phyloP scores from a whole-genome alignment of 1,140 invertebrate genomes.

The Orussus abietinus region DNA sequence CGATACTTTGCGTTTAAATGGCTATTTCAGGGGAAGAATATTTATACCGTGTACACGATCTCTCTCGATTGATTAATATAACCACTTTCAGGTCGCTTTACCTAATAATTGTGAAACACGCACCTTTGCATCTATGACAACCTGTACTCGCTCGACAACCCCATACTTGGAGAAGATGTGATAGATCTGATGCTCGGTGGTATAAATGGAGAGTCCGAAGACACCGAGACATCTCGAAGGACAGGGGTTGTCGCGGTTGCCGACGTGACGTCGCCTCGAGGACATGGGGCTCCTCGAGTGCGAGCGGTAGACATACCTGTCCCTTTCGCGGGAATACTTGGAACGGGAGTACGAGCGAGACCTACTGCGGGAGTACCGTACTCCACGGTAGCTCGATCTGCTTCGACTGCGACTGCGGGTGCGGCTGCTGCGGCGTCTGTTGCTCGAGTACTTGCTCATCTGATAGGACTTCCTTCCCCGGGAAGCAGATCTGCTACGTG shows the following conservation, averaged over 20 bases:
- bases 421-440: conserved; percentile 29
- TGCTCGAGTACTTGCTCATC: conserved; percentile 36
- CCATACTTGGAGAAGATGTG: conserved; percentile 93
- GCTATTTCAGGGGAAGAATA: too few relatives aligned
- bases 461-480: conserved; percentile 42
- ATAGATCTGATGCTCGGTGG: conserved; percentile 88
- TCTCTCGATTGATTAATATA: too few relatives aligned
- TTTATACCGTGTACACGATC: too few relatives aligned
- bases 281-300: conserved; percentile 59
- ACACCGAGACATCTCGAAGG: conserved; percentile 89
- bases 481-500: conserved; percentile 42
- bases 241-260: conserved; percentile 75
- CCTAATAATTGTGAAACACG: too few relatives aligned
- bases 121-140: conserved; percentile 95
- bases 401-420: conserved; percentile 54
- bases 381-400: conserved; percentile 51
- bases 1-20: too few relatives aligned
- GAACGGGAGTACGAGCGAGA: conserved; percentile 52
- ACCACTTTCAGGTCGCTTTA: too few relatives aligned
- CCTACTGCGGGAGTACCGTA: conserved; percentile 52
- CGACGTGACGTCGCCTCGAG: conserved; percentile 56
- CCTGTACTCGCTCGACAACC: conserved; percentile 86
- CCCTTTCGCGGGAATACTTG: conserved; percentile 43
- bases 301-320: conserved; percentile 41
- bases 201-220: conserved; percentile 90